Base-by-base conservation (phyloP, 1,140 invertebrate species). In the Trachymyrmex septentrionalis region DNA sequence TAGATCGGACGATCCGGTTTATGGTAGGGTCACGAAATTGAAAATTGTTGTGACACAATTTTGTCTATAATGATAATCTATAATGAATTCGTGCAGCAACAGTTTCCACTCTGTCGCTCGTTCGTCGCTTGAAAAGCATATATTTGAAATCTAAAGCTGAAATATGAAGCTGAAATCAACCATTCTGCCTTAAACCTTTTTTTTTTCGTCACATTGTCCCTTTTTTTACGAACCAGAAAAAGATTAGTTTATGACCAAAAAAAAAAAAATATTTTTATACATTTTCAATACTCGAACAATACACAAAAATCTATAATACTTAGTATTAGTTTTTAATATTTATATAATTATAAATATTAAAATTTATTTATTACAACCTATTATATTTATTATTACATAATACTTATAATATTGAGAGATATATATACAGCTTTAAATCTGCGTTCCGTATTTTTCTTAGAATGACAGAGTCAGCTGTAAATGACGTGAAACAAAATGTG, bases 51-150 rank as follows among this genome's bases (percentile, higher is more conserved):
- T 67, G 84, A 92, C 92, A 93, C 93, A 95, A 94, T 14, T 16
- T 50, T 94, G 92, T 93, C 94, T n/a, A n/a, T n/a, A n/a, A n/a
- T n/a, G n/a, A n/a, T n/a, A n/a, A 94, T 93, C 93, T 93, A 88
- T 93, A 90, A 93, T 88, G 89, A 94, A 93, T 94, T 90, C 91
- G 75, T 93, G 91, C 92, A 21, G 14, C 34, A 21, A 63, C 6
- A 50, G 59, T 77, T 44, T 30, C 6, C 34, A 7, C n/a, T 66
- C 12, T 30, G n/a, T 71, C 27, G 24, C 3, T 16, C n/a, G 67
- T 73, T 3, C 5, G 30, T 16, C 34, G 21, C 44, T 59, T 72
- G 5, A 27, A 63, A 59, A 59, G 12, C 7, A 7, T 24, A 7
- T 24, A 27, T 14, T 5, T 12, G 10, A 19, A 12, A 38, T 1